Conservation (phyloP, 2,797 vertebrate genomes). For the Poliocrania exsul region DNA sequence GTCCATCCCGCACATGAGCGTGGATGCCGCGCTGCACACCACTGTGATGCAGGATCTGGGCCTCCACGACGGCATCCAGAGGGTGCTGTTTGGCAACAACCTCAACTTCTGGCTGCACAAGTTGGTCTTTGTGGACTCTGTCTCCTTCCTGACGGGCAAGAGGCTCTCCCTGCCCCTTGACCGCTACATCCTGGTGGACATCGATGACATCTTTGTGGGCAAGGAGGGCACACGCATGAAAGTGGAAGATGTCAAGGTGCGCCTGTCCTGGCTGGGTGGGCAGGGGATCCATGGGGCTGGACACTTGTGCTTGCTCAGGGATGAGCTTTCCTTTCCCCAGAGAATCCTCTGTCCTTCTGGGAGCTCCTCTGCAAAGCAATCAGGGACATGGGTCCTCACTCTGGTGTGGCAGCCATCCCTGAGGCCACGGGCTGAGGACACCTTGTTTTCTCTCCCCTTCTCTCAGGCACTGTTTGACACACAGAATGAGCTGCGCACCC, state of each 20-base stretch:
- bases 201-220: slow-evolving; percentile 98
- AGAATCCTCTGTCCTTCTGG: background rate
- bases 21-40: slow-evolving; percentile 88
- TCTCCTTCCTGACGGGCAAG: slow-evolving; percentile 95
- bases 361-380: rapidly evolving
- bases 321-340: background rate
- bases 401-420: rapidly evolving
- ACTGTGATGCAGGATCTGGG: slow-evolving; percentile 98
- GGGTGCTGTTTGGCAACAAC: slow-evolving; percentile 97
- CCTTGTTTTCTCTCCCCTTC: background rate
- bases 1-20: slow-evolving; percentile 87
- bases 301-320: background rate
- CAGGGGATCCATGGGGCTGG: background rate
- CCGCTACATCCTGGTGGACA: slow-evolving; percentile 95
- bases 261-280: background rate
- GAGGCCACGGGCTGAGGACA: rapidly evolving
- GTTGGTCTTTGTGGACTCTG: slow-evolving; percentile 93
- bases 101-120: slow-evolving; percentile 98
- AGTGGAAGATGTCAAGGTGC: slow-evolving; percentile 95
- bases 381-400: rapidly evolving
- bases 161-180: slow-evolving; percentile 92
- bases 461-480: slow-evolving; percentile 91
- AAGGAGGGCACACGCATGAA: slow-evolving; percentile 99
- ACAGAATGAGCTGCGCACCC: slow-evolving; percentile 90
- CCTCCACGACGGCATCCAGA: slow-evolving; percentile 95